Base-by-base conservation (phyloP, 2,113 vertebrate genomes). In the Xiphias gladius region DNA sequence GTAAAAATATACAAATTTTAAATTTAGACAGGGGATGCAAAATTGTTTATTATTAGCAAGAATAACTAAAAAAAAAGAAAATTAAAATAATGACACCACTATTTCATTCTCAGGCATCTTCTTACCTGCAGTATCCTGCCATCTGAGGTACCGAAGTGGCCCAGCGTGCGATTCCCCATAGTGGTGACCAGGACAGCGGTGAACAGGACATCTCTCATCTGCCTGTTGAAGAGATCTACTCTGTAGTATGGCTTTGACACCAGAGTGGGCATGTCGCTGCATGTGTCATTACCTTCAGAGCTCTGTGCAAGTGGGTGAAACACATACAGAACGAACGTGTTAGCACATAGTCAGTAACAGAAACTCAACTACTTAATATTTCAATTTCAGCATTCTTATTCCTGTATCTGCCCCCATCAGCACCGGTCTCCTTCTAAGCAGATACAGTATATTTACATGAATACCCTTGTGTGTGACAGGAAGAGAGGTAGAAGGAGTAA, bases 101-200 rank as follows among this genome's bases (percentile, higher is more conserved):
- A 10, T 48, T 76, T 26, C 14, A 41, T 14, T 39, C 50, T 32
- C 1, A 24, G 20, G 9, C 22, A 58, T 35, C 7, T 37, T 12
- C 12, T 68, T 91, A 99, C 98, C 97, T 99, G 98, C 41, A 99
- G 84, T 30, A 99, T 30, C 6, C 97, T 95, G 39, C 98, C 98
- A 35, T 97, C 94, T 0, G 92, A 93, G 0, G 97, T 98, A 69
- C 98, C 98, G 79, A 99, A 95, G 89, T 99, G 97, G 10, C 96
- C 97, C 80, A 99, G 94, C 0, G 98, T 99, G 83, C 93, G 80
- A 0, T 94, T 79, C 22, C 86, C 93, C 3, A 95, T 89, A 12
- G 88, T 88, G 0, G 96, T 97, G 84, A 99, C 94, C 0, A 97
- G 91, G 70, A 99, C 88, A 6, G 98, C 94, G 0, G 98, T 98